Evolutionary conservation across 2,888 invertebrate species (phyloP).

Genomic region (Sarcophaga caerulescens): DNA sequence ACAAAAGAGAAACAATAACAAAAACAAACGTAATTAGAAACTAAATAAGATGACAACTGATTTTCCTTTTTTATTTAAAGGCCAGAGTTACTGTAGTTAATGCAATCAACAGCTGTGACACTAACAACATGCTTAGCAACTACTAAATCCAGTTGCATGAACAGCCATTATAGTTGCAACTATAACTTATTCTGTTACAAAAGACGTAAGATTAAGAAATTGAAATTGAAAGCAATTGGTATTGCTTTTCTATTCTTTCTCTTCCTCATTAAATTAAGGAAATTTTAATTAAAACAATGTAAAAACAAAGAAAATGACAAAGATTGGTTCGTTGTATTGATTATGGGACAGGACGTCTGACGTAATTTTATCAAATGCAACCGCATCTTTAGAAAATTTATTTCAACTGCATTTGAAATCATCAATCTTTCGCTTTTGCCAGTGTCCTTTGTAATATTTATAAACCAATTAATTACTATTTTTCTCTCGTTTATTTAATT

Average conservation of each 20-base stretch:
- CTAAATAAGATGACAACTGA: not conserved
- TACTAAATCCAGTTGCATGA: not conserved
- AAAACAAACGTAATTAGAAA: not conserved
- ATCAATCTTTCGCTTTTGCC: not conserved
- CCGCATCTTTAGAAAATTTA: too few species aligned
- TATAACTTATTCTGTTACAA: not conserved
- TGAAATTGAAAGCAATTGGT: not conserved
- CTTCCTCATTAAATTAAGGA: not conserved
- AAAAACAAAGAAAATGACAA: too few species aligned
- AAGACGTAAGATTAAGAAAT: not conserved
- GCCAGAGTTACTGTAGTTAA: not conserved
- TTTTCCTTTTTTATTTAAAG: not conserved
- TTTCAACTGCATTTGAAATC: not conserved
- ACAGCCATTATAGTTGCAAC: too few species aligned
- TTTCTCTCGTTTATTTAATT: not conserved
- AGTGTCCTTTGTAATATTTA: constrained; percentile 3
- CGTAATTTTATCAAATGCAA: too few species aligned
- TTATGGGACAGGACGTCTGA: too few species aligned
- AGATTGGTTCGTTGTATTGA: too few species aligned
- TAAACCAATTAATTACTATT: not conserved
- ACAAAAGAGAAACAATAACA: not conserved
- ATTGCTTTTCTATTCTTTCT: not conserved
- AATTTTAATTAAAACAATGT: too few species aligned
- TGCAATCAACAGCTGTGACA: not conserved
- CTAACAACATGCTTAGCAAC: too few species aligned